Evolutionary conservation across 2,888 invertebrate species (phyloP), one percentile per base, ranked within the genome.

Genomic region (Oscheius sp.): DNA sequence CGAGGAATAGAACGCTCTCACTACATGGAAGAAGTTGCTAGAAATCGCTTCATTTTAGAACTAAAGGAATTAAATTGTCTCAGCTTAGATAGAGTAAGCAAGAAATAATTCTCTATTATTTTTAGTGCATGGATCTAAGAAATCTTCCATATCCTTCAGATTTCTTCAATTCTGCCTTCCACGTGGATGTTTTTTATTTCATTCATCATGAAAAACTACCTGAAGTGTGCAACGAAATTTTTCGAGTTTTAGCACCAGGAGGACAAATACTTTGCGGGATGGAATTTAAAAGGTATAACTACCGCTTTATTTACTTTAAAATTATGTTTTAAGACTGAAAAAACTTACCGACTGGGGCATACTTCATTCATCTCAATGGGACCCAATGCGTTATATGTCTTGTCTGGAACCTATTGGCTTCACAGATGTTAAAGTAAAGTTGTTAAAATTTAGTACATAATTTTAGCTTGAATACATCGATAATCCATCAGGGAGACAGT

Each of bases 101-200:
- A n/a, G n/a, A n/a, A n/a, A n/a, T 39, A 10, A 23, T 48, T 29
- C 29, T 17, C 23, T 42, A 1, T 45, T 2, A 8, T 20, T 71
- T 78, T 58, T 46, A 68, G 72, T 23, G 70, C 3, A 34, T 69
- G 8, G 70, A 84, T 61, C 70, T 82, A 3, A 65, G 77, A 31
- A 76, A 81, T 70, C 70, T 85, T 31, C 82, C 85, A 10, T 85
- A 82, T 64, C 84, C 85, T 6, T 74, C 76, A 8, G 73, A 83
- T 65, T 73, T 81, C 33, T 86, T 85, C 70, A 71, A 82, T 37
- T 75, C 72, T 10, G 70, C 81, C 8, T 84, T 74, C 70, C 85
- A 85, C 61, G 77, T 84, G 17, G 83, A 85, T 65, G 73, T 83
- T 15, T 86, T 83, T 76, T 85, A 85, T 61, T 84, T 84, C 57